These are phyloP conservation scores for Leucoraja erinaceus DNA, from an alignment of 2,113 vertebrate species.

Conservation along the genomic window DNA sequence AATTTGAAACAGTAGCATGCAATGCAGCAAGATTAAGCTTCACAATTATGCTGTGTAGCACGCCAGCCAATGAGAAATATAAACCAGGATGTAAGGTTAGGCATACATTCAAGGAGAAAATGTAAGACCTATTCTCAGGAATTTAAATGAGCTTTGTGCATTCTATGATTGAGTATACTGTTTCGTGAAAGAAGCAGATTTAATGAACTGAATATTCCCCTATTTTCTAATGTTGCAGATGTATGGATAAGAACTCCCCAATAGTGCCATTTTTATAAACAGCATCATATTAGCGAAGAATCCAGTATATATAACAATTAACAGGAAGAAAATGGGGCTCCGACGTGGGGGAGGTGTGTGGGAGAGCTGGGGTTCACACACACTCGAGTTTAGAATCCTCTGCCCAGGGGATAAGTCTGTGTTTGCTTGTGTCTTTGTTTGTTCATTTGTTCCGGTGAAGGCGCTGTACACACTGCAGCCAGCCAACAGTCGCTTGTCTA, in stretches of 20 bases:
- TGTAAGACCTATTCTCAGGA: background rate
- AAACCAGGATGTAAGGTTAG: background rate
- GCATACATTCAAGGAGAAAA: background rate
- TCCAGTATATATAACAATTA: background rate
- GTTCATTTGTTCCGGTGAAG: too few species aligned
- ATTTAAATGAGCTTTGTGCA: background rate
- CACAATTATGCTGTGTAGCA: background rate
- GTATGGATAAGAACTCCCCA: background rate
- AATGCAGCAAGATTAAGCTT: conserved; percentile 1
- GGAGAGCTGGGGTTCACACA: too few species aligned
- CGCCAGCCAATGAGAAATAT: background rate
- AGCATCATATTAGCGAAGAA: background rate
- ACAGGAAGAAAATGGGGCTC: background rate
- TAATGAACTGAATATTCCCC: background rate
- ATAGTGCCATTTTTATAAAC: background rate
- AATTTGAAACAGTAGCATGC: background rate
- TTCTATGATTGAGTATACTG: background rate
- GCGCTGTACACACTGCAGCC: too few species aligned
- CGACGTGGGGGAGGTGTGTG: too few species aligned
- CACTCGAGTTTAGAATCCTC: too few species aligned
- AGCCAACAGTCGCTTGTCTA: too few species aligned
- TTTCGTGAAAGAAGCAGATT: background rate
- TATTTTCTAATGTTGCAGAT: background rate
- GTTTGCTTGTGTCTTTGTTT: too few species aligned
- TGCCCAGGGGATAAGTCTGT: too few species aligned